Evolutionary conservation across 2,797 vertebrate species (phyloP).

Genomic region (Acanthurus tractus): DNA sequence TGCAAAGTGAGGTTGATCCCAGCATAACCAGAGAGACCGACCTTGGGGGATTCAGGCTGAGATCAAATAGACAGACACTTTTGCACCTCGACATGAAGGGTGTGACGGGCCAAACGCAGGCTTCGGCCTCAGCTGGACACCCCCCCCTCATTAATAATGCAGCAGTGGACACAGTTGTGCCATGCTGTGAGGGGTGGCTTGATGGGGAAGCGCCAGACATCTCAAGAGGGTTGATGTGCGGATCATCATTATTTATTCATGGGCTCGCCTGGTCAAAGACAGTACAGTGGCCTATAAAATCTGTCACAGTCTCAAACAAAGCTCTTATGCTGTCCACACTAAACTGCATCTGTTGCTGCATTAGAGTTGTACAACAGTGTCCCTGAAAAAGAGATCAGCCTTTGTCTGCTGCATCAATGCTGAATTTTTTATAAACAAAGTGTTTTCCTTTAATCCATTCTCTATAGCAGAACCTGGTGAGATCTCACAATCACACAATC

Average conservation of each 20-base stretch:
- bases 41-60: slow-evolving; percentile 33
- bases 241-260: slow-evolving; percentile 62
- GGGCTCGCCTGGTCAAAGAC: slow-evolving; percentile 34
- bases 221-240: slow-evolving; percentile 46
- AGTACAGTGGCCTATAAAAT: slow-evolving; percentile 36
- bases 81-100: slow-evolving; percentile 21
- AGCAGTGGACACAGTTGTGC: slow-evolving; percentile 31
- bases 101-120: slow-evolving; percentile 31
- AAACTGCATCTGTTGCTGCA: background rate
- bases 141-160: slow-evolving; percentile 54
- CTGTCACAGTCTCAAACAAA: slow-evolving; percentile 30
- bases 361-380: background rate
- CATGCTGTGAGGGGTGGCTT: slow-evolving; percentile 36
- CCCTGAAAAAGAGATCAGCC: slow-evolving; percentile 3
- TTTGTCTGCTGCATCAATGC: slow-evolving; percentile 10
- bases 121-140: slow-evolving; percentile 54
- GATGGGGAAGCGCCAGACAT: slow-evolving; percentile 55
- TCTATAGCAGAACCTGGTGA: background rate
- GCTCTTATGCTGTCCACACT: background rate
- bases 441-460: slow-evolving; percentile 34
- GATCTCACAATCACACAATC: background rate
- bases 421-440: background rate
- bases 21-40: slow-evolving; percentile 26
- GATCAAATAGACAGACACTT: slow-evolving; percentile 41
- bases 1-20: slow-evolving; percentile 29